Evolutionary conservation across 64 coral and sea anemone genomes (phyloP).

Genomic region (Orbicella faveolata): DNA sequence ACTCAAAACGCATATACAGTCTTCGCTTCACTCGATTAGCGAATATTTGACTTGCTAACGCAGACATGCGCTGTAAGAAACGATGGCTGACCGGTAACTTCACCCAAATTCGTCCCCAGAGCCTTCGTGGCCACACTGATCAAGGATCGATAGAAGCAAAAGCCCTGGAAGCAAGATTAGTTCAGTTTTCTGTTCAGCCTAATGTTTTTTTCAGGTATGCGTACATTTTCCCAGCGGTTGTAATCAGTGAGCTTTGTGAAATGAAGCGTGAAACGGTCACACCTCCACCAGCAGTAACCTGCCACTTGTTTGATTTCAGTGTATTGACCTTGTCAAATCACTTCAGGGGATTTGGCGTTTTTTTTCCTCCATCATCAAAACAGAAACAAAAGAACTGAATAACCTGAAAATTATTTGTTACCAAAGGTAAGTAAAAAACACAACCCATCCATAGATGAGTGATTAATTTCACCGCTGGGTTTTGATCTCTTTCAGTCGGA

Average conservation of each 20-base stretch:
- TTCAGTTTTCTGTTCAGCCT: no score
- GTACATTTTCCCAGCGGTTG: background rate
- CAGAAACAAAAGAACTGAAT: background rate
- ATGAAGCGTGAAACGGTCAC: background rate
- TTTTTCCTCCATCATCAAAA: background rate
- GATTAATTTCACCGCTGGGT: background rate
- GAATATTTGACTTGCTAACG: no score
- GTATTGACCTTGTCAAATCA: background rate
- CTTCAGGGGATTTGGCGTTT: background rate
- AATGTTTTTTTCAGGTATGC: background rate
- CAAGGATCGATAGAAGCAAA: no score
- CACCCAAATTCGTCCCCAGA: no score
- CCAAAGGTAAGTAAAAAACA: background rate
- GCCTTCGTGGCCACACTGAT: no score
- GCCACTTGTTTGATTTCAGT: background rate
- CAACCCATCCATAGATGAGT: background rate
- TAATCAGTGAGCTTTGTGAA: background rate
- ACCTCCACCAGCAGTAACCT: background rate
- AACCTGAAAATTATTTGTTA: background rate
- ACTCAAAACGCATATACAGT: no score
- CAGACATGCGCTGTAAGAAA: no score
- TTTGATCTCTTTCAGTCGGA: background rate
- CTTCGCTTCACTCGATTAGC: no score
- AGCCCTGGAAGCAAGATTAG: no score
- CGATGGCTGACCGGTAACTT: no score